Conservation (phyloP, 2,797 vertebrate genomes). For the Megalops cyprinoides region DNA sequence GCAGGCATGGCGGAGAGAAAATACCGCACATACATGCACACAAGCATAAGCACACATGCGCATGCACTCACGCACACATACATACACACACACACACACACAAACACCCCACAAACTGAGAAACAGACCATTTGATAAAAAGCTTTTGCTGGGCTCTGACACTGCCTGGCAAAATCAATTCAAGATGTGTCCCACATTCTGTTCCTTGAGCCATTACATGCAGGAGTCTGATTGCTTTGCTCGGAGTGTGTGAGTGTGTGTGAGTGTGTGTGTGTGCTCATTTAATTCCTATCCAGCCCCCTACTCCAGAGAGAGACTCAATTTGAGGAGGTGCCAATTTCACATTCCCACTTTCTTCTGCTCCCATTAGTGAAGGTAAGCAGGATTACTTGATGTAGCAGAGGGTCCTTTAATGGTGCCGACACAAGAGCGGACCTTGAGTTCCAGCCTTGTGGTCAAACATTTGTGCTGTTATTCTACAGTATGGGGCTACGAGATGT, state of each 20-base stretch:
- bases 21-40: background rate
- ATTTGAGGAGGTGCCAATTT: conserved; percentile 23
- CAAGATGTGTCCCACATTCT: conserved; percentile 39
- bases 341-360: conserved; percentile 29
- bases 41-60: background rate
- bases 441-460: conserved; percentile 11
- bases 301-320: conserved; percentile 16
- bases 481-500: background rate
- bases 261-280: conserved; percentile 22
- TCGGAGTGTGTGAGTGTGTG: background rate
- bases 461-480: conserved; percentile 21
- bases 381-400: background rate
- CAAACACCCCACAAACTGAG: conserved; percentile 22
- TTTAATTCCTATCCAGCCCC: conserved; percentile 2
- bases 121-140: conserved; percentile 41
- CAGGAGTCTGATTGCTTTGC: conserved; percentile 37
- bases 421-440: background rate
- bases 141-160: conserved; percentile 36
- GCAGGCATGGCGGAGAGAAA: conserved; percentile 20
- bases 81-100: conserved; percentile 9
- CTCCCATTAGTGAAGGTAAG: conserved; percentile 9
- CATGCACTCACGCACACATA: background rate
- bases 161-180: conserved; percentile 37
- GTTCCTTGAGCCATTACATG: conserved; percentile 34
- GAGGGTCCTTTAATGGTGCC: conserved; percentile 9